A percentile compares a stretch with the other conserved stretches of the same genome.
These are phyloP conservation scores for Synaphobranchus kaupii DNA, from an alignment of 2,797 vertebrate genomes.

Conservation along the genomic window DNA sequence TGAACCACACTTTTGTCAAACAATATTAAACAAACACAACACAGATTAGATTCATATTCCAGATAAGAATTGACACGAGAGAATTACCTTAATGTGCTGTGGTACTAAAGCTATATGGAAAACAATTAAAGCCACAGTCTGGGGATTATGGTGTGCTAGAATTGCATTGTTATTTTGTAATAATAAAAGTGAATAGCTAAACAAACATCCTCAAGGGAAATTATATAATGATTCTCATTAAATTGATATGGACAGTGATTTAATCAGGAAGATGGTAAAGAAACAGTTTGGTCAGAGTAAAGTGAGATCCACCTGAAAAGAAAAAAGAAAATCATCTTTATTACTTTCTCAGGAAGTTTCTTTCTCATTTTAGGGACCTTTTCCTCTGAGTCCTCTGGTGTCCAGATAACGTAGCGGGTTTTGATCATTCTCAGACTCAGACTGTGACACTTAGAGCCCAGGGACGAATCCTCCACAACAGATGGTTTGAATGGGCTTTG, in stretches of 20 bases:
- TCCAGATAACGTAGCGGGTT: neutral
- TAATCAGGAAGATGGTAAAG: conserved; percentile 15
- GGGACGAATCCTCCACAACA: neutral
- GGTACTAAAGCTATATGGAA: neutral
- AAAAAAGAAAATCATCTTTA: neutral
- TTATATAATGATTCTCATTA: conserved; percentile 9
- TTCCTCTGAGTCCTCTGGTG: neutral
- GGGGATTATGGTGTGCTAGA: neutral
- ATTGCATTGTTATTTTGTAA: neutral
- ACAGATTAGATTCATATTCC: neutral
- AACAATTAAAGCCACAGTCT: neutral
- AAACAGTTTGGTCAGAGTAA: conserved; percentile 1
- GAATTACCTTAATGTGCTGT: neutral
- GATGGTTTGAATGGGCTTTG: neutral
- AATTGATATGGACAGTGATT: conserved; percentile 3
- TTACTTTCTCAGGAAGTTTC: neutral
- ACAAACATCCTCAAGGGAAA: neutral
- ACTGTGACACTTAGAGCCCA: neutral
- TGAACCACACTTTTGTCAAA: neutral
- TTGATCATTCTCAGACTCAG: neutral
- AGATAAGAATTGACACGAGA: conserved; percentile 14
- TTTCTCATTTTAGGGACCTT: neutral
- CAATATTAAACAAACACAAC: neutral
- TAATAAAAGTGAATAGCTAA: conserved; percentile 13
- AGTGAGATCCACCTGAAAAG: neutral